A percentile compares a stretch with the other conserved stretches of the same genome.
phyloP scores from a whole-genome alignment of 2,888 invertebrate species.

The Tupiocoris notatus region DNA sequence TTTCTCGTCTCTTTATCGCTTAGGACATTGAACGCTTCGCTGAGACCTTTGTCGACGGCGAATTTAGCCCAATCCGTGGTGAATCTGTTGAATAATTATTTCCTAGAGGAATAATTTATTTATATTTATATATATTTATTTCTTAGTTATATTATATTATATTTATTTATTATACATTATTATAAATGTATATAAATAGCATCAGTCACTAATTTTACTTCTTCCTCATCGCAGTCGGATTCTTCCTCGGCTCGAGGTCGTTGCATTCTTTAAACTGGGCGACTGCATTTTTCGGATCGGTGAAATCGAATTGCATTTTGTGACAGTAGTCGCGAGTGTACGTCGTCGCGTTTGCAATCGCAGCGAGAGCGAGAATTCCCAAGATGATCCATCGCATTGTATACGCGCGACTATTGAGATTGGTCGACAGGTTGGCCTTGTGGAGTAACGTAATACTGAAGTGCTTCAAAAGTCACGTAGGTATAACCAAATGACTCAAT shows the following conservation, averaged over 20 bases:
- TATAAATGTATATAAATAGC: no score
- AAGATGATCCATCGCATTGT: no score
- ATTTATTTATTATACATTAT: no score
- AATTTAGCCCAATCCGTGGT: conserved; percentile 14
- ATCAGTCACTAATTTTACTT: no score
- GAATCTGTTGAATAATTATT: background rate
- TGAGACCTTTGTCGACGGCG: conserved; percentile 10
- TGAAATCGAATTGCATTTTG: conserved; percentile 12
- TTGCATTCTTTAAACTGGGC: background rate
- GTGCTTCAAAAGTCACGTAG: no score
- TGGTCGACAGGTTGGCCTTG: no score
- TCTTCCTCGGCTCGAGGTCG: background rate
- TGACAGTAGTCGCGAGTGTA: conserved; percentile 8
- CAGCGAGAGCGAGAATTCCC: no score
- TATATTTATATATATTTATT: no score
- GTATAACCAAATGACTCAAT: no score
- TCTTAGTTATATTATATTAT: no score
- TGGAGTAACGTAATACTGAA: no score
- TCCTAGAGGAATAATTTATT: background rate
- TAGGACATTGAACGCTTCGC: background rate
- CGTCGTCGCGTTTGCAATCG: background rate
- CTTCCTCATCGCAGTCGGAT: background rate
- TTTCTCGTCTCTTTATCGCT: conserved; percentile 4
- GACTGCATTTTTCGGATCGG: background rate
- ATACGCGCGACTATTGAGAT: no score